phyloP scores from a whole-genome alignment of 2,888 invertebrate genomes.

The Spialia ferax region DNA sequence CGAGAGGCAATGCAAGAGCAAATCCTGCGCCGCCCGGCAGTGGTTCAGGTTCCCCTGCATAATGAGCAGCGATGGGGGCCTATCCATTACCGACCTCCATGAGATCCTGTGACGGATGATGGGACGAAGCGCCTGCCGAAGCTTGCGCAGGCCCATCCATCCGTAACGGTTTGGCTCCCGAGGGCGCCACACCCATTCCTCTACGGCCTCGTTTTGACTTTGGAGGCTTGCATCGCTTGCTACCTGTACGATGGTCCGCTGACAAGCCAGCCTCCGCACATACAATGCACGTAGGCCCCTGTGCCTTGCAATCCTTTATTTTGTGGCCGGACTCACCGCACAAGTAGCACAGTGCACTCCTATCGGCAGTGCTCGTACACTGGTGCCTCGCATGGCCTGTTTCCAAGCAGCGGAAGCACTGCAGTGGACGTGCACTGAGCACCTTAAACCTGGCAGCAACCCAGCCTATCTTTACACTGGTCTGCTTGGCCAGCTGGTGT shows the following conservation, averaged over 20 bases:
- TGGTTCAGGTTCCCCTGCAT: not conserved
- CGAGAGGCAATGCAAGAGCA: too few species aligned
- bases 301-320: slow-evolving; percentile 22
- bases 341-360: slow-evolving; percentile 28
- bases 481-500: slow-evolving; percentile 3
- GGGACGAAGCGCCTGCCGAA: slow-evolving; percentile 15
- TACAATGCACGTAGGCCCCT: slow-evolving; percentile 21
- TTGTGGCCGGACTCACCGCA: slow-evolving; percentile 30
- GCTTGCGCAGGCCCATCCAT: slow-evolving; percentile 16
- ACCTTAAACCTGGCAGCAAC: slow-evolving; percentile 7
- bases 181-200: not conserved
- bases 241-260: slow-evolving; percentile 10
- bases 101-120: not conserved
- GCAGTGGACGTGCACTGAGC: slow-evolving; percentile 4
- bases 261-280: slow-evolving; percentile 19
- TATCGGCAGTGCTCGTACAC: slow-evolving; percentile 21
- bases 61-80: not conserved
- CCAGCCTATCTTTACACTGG: not conserved
- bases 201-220: not conserved
- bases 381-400: slow-evolving; percentile 18
- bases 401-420: slow-evolving; percentile 30
- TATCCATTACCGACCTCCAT: not conserved
- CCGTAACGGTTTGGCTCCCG: not conserved
- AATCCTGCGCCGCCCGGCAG: too few species aligned
- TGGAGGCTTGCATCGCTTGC: slow-evolving; percentile 13